Conservation (phyloP, 1,140 invertebrate species). For the Apis mellifera region DNA sequence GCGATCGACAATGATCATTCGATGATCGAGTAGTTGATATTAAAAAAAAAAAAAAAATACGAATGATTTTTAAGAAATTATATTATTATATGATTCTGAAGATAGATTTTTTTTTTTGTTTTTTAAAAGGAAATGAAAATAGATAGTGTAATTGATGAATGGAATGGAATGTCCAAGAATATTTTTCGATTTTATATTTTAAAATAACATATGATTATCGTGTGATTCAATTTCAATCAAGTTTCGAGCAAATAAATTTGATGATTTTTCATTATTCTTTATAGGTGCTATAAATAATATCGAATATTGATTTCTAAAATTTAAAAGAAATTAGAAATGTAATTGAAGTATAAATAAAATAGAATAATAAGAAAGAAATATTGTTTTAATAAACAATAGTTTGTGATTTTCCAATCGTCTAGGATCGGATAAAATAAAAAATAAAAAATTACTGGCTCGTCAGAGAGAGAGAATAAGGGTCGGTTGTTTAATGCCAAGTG, state of each 20-base stretch:
- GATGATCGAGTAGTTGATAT: neutral
- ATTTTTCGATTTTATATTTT: neutral
- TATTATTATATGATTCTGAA: neutral
- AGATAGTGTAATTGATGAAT: neutral
- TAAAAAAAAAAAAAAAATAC: neutral
- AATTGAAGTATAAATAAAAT: neutral
- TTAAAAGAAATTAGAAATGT: neutral
- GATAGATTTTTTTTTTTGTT: neutral
- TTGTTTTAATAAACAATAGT: conserved; percentile 14
- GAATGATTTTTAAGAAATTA: neutral
- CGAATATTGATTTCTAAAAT: neutral
- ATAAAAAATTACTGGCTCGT: conserved; percentile 52
- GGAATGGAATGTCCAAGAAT: neutral
- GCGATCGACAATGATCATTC: neutral
- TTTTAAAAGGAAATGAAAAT: neutral
- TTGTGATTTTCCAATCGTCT: neutral
- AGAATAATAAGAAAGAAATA: neutral
- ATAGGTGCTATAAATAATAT: neutral
- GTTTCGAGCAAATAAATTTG: neutral
- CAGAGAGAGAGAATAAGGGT: conserved; percentile 52
- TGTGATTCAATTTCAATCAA: neutral
- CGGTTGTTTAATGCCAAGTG: conserved; percentile 63
- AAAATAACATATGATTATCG: neutral
- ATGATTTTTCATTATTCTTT: neutral
- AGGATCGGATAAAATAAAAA: neutral